Percentiles rank a stretch among this genome's conserved stretches.
These are phyloP conservation scores for Plumapathes pennacea DNA, from an alignment of 92 coral and sea anemone genomes.

Conservation along the genomic window DNA sequence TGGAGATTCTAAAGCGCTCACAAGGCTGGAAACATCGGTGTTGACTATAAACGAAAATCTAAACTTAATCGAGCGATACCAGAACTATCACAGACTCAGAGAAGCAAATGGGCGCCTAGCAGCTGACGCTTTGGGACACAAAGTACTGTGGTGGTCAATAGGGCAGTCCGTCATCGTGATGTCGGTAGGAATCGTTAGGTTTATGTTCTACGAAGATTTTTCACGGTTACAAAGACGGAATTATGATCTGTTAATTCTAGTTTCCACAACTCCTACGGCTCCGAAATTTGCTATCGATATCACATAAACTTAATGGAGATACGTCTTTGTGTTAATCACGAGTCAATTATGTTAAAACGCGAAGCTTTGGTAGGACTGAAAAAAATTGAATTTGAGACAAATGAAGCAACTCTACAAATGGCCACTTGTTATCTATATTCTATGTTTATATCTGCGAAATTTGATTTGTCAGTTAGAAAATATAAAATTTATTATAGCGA, in stretches of 20 bases:
- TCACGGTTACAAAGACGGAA: slow-evolving; percentile 77
- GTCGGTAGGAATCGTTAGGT: slow-evolving; percentile 73
- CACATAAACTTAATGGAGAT: too few relatives aligned
- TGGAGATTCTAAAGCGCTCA: slow-evolving; percentile 70
- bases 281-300: too few relatives aligned
- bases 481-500: too few relatives aligned
- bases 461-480: too few relatives aligned
- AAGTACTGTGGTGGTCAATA: slow-evolving; percentile 96
- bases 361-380: too few relatives aligned
- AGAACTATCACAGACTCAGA: slow-evolving; percentile 87
- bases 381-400: too few relatives aligned
- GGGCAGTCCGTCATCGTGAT: slow-evolving; percentile 80
- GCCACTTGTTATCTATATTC: too few relatives aligned
- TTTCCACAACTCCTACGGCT: too few relatives aligned
- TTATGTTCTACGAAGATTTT: slow-evolving; percentile 79
- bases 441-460: too few relatives aligned
- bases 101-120: slow-evolving; percentile 97
- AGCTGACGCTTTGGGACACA: slow-evolving; percentile 65
- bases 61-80: slow-evolving; percentile 83
- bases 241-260: slow-evolving; percentile 35
- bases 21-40: slow-evolving; percentile 83
- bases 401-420: too few relatives aligned
- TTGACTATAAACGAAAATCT: slow-evolving; percentile 81
- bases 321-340: too few relatives aligned
- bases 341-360: too few relatives aligned